phyloP scores from a whole-genome alignment of 2,888 invertebrate genomes.

The Cephus pulcher region DNA sequence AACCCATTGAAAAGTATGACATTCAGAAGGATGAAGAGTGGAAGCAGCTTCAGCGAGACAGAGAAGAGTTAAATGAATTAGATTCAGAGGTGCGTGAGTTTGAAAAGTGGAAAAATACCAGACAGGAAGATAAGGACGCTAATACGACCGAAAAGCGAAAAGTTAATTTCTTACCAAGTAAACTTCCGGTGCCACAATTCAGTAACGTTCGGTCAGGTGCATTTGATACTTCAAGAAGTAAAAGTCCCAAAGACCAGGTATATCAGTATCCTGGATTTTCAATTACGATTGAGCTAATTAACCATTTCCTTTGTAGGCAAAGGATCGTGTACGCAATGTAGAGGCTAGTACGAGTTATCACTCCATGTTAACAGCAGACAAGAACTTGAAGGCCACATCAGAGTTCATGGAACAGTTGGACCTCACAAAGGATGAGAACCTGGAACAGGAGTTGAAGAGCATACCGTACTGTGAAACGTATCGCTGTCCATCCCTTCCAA shows the following conservation, averaged over 20 bases:
- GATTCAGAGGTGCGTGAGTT: slow-evolving; percentile 7
- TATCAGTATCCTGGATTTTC: neutral
- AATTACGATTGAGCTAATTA: neutral
- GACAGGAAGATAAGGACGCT: neutral
- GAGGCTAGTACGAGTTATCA: slow-evolving; percentile 13
- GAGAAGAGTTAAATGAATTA: slow-evolving; percentile 8
- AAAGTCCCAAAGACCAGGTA: slow-evolving; percentile 16
- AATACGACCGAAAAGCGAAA: neutral
- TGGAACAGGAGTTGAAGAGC: slow-evolving; percentile 16
- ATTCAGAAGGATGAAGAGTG: neutral
- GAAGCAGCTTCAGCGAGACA: slow-evolving; percentile 4
- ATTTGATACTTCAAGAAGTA: slow-evolving; percentile 1
- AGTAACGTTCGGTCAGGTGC: neutral
- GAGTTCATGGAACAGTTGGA: slow-evolving; percentile 19
- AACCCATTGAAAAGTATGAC: neutral
- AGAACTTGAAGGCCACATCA: slow-evolving; percentile 8
- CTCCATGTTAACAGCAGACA: slow-evolving; percentile 2
- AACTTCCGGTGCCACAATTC: slow-evolving; percentile 21
- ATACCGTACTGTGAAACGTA: neutral
- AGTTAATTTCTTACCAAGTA: slow-evolving; percentile 25
- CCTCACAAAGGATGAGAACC: slow-evolving; percentile 6
- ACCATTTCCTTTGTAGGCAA: neutral
- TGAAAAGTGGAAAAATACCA: slow-evolving; percentile 2
- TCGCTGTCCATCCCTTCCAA: neutral
- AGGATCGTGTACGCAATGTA: neutral